Base-by-base conservation (phyloP, 2,888 invertebrate species). In the Pollenia amentaria region DNA sequence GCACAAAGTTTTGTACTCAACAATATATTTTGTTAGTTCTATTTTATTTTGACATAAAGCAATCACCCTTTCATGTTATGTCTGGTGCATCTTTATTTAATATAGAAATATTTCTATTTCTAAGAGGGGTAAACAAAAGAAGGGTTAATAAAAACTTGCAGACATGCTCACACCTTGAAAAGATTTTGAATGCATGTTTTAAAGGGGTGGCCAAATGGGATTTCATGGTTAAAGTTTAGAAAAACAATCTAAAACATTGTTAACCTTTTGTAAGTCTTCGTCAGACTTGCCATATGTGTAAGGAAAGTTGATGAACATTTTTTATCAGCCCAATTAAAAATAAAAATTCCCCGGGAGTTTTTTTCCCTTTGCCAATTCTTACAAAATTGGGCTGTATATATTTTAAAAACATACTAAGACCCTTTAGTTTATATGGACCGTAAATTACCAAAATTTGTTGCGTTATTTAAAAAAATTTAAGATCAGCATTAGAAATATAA, bases 51-150 rank as follows among this genome's bases (percentile, higher is more conserved):
- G 16, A 48, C 40, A 73, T 65, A 72, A 85, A 44, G 10, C 72
- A 85, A 67, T 73, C 77, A 77, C 55, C 64, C 69, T 75, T 82
- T 77, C 48, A 42, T 75, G n/a, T 55, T 46, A 21, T 38, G 55
- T 79, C 64, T 76, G 46, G 18, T 77, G 76, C 77, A 72, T 55
- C 70, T 83, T 72, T 64, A 77, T 83, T 82, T 48, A 57, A 81
- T 57, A 57, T 14, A 18, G 16, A 46, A 55, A 57, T 55, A 18
- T 11, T 42, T 64, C 16, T 79, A 38, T 48, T 77, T 10, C 2
- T n/a, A 42, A 62, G 48, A 21, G 62, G 51, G 60, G 51, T 9
- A n/a, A 12, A 14, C 16, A 55, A 46, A 9, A 10, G 21, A 46
- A 18, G 72, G 57, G 38, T 55, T 46, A 65, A 40, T 40, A 38